These are phyloP conservation scores for Chrysochloris asiatica DNA, from an alignment of 2,113 vertebrate species.

Conservation along the genomic window DNA sequence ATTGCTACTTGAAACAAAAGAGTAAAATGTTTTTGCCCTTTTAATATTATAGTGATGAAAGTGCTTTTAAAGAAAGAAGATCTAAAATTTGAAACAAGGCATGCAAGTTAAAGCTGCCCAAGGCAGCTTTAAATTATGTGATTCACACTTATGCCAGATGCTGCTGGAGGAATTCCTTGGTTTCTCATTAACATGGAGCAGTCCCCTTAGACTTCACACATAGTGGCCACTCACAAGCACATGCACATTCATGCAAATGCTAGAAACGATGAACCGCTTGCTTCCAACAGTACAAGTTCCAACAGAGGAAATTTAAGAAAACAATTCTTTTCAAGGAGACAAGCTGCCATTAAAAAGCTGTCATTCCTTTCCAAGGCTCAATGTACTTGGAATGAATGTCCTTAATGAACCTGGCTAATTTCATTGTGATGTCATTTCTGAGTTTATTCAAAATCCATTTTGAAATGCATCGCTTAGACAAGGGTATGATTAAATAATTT, in stretches of 20 bases:
- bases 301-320: constrained; percentile 57
- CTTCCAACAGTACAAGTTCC: constrained; percentile 74
- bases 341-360: constrained; percentile 7
- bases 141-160: constrained; percentile 82
- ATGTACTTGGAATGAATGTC: neutral
- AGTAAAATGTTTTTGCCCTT: constrained; percentile 10
- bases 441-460: constrained; percentile 53
- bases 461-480: neutral
- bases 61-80: constrained; percentile 44
- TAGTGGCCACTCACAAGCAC: constrained; percentile 77
- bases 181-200: constrained; percentile 83
- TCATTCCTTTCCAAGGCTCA: constrained; percentile 6
- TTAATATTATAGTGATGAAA: constrained; percentile 60
- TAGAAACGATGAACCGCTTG: constrained; percentile 52
- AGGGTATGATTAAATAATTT: constrained; percentile 10
- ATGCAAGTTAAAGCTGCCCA: constrained; percentile 74
- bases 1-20: neutral
- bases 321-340: constrained; percentile 44
- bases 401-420: constrained; percentile 42
- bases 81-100: constrained; percentile 72
- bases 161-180: constrained; percentile 81
- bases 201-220: constrained; percentile 82
- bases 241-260: constrained; percentile 70
- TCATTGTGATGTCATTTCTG: constrained; percentile 56
- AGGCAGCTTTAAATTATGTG: constrained; percentile 83